Evolutionary conservation across 1,140 invertebrate genomes (phyloP).

Genomic region (Phortica variegata): DNA sequence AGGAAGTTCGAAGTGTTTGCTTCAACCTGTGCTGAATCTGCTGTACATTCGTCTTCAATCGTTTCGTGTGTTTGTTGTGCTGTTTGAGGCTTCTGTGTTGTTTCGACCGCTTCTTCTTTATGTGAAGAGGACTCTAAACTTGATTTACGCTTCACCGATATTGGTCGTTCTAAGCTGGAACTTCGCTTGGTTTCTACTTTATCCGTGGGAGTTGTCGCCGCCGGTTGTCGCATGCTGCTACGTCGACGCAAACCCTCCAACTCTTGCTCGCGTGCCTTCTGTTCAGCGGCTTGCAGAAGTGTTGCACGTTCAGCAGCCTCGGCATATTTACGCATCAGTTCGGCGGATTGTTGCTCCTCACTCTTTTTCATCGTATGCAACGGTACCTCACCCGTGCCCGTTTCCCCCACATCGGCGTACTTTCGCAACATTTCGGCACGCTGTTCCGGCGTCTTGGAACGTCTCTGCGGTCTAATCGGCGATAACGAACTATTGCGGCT

Average conservation of each 20-base stretch:
- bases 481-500: constrained; percentile 41
- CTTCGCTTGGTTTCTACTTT: constrained; percentile 30
- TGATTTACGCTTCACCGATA: constrained; percentile 13
- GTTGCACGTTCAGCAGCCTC: constrained; percentile 32
- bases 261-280: constrained; percentile 30
- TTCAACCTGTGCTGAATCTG: too few relatives aligned
- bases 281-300: constrained; percentile 17
- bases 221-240: constrained; percentile 21
- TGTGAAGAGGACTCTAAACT: constrained; percentile 17
- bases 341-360: constrained; percentile 28
- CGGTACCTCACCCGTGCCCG: neutral
- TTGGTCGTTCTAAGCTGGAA: constrained; percentile 27
- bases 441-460: constrained; percentile 48
- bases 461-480: constrained; percentile 40
- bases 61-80: constrained; percentile 3
- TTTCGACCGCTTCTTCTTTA: neutral
- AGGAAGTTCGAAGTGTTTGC: too few relatives aligned
- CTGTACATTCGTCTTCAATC: neutral
- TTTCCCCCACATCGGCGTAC: constrained; percentile 34
- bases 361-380: constrained; percentile 4
- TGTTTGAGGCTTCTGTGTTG: neutral
- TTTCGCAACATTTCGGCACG: constrained; percentile 17
- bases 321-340: constrained; percentile 31
- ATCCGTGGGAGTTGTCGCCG: neutral
- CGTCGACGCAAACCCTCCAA: constrained; percentile 28